Conservation (phyloP, 2,797 vertebrate genomes). For the Poeciliopsis presidionis region DNA sequence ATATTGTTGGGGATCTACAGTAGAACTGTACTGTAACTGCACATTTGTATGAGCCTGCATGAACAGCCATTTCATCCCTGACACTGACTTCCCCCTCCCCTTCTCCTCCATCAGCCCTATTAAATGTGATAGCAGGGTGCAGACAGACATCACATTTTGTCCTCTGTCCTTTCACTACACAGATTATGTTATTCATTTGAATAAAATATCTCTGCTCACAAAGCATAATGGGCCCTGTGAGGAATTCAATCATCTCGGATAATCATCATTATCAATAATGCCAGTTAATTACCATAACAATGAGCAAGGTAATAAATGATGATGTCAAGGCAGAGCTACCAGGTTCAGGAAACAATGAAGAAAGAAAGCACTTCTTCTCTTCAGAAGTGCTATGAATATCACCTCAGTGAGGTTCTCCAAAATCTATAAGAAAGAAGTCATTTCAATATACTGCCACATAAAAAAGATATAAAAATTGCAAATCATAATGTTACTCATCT, state of each 20-base stretch:
- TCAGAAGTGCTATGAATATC: slow-evolving; percentile 43
- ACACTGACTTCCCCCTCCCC: slow-evolving; percentile 46
- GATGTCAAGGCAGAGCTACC: slow-evolving; percentile 69
- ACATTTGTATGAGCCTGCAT: slow-evolving; percentile 36
- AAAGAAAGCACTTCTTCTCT: slow-evolving; percentile 44
- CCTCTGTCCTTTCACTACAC: slow-evolving; percentile 65
- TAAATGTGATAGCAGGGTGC: slow-evolving; percentile 60
- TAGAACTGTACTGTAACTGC: slow-evolving; percentile 20
- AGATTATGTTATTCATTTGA: slow-evolving; percentile 76
- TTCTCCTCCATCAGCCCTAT: slow-evolving; percentile 44
- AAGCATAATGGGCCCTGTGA: slow-evolving; percentile 75
- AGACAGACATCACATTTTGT: slow-evolving; percentile 70
- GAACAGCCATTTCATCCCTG: slow-evolving; percentile 46
- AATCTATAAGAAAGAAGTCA: slow-evolving; percentile 48
- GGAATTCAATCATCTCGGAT: slow-evolving; percentile 82
- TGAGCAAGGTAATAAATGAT: slow-evolving; percentile 79
- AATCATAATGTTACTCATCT: slow-evolving; percentile 10
- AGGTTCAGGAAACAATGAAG: slow-evolving; percentile 48
- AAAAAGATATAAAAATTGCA: slow-evolving; percentile 20
- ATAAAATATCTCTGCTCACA: slow-evolving; percentile 77
- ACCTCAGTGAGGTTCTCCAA: slow-evolving; percentile 25
- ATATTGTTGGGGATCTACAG: slow-evolving; percentile 20
- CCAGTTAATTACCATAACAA: slow-evolving; percentile 84
- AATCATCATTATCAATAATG: slow-evolving; percentile 85
- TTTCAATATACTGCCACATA: slow-evolving; percentile 25